Evolutionary conservation across 2,888 invertebrate species (phyloP).

Genomic region (Athalia rosae): DNA sequence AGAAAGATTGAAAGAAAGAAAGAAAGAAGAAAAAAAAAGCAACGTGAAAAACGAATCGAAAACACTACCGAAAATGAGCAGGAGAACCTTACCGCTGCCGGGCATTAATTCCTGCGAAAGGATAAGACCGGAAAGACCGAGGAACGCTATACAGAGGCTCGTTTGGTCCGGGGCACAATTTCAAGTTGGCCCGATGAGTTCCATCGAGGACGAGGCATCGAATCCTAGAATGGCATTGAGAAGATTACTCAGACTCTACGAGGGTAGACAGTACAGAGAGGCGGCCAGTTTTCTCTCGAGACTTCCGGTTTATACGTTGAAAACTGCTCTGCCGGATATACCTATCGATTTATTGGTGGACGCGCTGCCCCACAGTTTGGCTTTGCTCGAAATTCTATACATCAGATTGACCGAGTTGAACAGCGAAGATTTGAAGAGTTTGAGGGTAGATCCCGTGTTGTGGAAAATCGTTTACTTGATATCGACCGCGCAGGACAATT

Average conservation of each 20-base stretch:
- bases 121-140: conserved; percentile 67
- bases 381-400: conserved; percentile 89
- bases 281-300: conserved; percentile 89
- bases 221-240: conserved; percentile 68
- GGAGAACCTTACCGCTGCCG: conserved; percentile 54
- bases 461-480: conserved; percentile 91
- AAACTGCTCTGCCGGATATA: conserved; percentile 84
- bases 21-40: not conserved
- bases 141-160: conserved; percentile 68
- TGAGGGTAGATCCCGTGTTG: conserved; percentile 84
- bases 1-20: too few relatives aligned
- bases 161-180: conserved; percentile 67
- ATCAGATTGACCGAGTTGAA: conserved; percentile 67
- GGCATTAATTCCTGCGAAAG: conserved; percentile 68
- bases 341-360: conserved; percentile 93
- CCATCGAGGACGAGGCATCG: conserved; percentile 64
- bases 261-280: conserved; percentile 92
- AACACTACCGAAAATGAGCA: conserved; percentile 59
- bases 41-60: conserved; percentile 25
- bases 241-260: conserved; percentile 85
- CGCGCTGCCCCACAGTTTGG: conserved; percentile 90
- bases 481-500: conserved; percentile 68
- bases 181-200: conserved; percentile 59
- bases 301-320: conserved; percentile 87
- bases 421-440: conserved; percentile 68